Conservation (phyloP, 2,888 invertebrate species). For the Venusia cambrica region DNA sequence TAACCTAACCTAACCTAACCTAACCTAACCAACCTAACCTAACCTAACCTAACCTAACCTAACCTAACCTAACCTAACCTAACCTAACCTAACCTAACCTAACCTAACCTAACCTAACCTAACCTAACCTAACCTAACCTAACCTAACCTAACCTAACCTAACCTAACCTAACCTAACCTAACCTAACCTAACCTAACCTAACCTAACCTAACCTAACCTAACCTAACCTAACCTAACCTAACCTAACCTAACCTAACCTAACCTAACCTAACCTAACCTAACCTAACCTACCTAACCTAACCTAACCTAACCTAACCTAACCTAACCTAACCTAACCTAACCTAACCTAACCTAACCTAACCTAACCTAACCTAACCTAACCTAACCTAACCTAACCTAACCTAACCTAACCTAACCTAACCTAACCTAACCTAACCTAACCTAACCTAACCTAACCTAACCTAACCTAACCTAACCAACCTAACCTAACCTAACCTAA, state of each 20-base stretch:
- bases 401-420: slow-evolving; percentile 5
- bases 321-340: slow-evolving; percentile 4
- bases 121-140: slow-evolving; percentile 5
- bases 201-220: slow-evolving; percentile 4
- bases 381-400: slow-evolving; percentile 4
- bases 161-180: slow-evolving; percentile 5
- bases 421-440: slow-evolving; percentile 4
- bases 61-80: slow-evolving; percentile 4
- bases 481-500: slow-evolving; percentile 5
- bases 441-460: slow-evolving; percentile 4
- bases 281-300: slow-evolving; percentile 5
- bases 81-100: slow-evolving; percentile 4
- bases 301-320: slow-evolving; percentile 4
- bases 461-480: slow-evolving; percentile 4
- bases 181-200: slow-evolving; percentile 5
- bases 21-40: slow-evolving; percentile 5
- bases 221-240: slow-evolving; percentile 5
- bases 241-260: slow-evolving; percentile 5
- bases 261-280: slow-evolving; percentile 4
- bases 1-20: slow-evolving; percentile 4
- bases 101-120: slow-evolving; percentile 5
- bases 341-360: slow-evolving; percentile 5
- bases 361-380: slow-evolving; percentile 5
- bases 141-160: slow-evolving; percentile 4
- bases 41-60: slow-evolving; percentile 5